phyloP scores from a whole-genome alignment of 2,113 vertebrate species.

The Trachemys scripta region DNA sequence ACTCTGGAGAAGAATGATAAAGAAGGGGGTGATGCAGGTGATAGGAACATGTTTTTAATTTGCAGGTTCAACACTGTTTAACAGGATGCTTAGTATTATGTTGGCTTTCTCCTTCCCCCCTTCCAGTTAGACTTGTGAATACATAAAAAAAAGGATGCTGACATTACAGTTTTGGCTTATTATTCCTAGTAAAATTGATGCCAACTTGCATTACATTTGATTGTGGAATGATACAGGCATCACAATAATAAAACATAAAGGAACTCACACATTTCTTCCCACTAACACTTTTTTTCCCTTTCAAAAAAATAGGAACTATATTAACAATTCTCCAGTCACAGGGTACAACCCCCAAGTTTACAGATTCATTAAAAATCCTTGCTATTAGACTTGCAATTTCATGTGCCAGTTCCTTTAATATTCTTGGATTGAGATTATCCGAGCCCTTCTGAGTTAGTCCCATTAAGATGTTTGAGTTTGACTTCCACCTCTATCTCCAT shows the following conservation, averaged over 20 bases:
- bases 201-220: constrained; percentile 17
- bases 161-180: constrained; percentile 20
- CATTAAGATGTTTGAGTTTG: too few relatives aligned
- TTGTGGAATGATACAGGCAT: constrained; percentile 6
- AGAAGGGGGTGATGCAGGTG: neutral
- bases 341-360: too few relatives aligned
- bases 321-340: too few relatives aligned
- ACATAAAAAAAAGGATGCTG: too few relatives aligned
- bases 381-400: too few relatives aligned
- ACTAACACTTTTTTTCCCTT: neutral
- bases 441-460: too few relatives aligned
- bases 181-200: constrained; percentile 39
- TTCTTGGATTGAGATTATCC: too few relatives aligned
- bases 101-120: neutral
- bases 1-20: neutral
- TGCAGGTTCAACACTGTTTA: neutral
- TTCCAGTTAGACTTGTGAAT: neutral
- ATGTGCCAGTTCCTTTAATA: too few relatives aligned
- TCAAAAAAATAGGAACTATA: too few relatives aligned
- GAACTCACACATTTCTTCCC: neutral
- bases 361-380: too few relatives aligned
- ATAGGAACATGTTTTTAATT: neutral
- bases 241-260: neutral
- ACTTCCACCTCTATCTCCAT: too few relatives aligned
- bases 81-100: neutral